These are phyloP conservation scores for Cheilinus undulatus DNA, from an alignment of 2,113 vertebrate genomes.

Conservation along the genomic window DNA sequence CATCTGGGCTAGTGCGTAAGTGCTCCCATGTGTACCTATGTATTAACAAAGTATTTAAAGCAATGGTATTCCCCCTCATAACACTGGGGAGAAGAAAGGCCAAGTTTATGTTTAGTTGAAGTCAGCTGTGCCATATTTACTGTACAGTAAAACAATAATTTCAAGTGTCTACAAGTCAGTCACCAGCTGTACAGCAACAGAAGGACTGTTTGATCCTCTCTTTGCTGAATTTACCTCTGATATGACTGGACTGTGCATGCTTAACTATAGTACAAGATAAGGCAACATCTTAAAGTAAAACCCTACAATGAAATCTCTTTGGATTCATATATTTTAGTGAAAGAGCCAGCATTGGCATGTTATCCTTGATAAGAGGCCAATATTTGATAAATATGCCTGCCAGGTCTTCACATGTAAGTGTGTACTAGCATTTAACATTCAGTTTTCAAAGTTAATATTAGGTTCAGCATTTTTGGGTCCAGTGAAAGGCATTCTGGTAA, in stretches of 20 bases:
- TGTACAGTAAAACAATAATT: conserved; percentile 59
- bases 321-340: too few species aligned
- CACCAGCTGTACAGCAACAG: conserved; percentile 10
- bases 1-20: conserved; percentile 94
- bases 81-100: conserved; percentile 42
- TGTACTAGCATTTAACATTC: neutral
- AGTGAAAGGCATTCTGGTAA: neutral
- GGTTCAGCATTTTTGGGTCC: neutral
- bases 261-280: conserved; percentile 14
- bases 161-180: conserved; percentile 25
- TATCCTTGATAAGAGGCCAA: too few species aligned
- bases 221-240: neutral
- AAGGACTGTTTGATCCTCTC: conserved; percentile 10
- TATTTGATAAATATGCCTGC: neutral
- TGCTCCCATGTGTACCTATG: conserved; percentile 95
- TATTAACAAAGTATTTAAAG: conserved; percentile 86
- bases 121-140: conserved; percentile 67
- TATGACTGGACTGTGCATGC: conserved; percentile 17
- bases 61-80: conserved; percentile 78
- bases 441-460: neutral
- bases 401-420: neutral
- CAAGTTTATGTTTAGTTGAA: conserved; percentile 60
- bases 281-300: neutral
- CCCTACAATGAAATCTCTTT: too few species aligned
- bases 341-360: too few species aligned